These are phyloP conservation scores for Drosophila acutilabella DNA, from an alignment of 2,888 invertebrate species.

Conservation along the genomic window DNA sequence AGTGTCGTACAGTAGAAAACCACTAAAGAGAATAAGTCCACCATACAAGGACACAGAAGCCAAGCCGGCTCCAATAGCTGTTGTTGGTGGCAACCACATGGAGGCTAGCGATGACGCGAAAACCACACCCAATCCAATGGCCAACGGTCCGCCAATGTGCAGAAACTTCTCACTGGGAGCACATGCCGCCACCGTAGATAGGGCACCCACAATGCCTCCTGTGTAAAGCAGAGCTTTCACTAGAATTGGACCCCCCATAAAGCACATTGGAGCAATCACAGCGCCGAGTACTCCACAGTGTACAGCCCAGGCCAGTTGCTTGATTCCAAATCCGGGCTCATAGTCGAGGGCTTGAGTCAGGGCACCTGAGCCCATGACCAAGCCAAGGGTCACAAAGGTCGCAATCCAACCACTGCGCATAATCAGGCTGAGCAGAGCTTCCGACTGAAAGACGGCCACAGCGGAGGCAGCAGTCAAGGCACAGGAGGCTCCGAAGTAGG, in stretches of 20 bases:
- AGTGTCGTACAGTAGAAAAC: conserved; percentile 97
- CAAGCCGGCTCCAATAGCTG: conserved; percentile 94
- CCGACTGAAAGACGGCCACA: conserved; percentile 92
- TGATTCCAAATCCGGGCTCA: conserved; percentile 90
- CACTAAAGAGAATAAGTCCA: conserved; percentile 96
- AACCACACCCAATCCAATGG: conserved; percentile 97
- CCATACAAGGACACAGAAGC: conserved; percentile 97
- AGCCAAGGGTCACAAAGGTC: conserved; percentile 91
- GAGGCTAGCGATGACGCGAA: conserved; percentile 96
- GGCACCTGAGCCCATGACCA: conserved; percentile 96
- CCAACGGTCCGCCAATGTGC: conserved; percentile 97
- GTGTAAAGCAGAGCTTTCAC: conserved; percentile 96
- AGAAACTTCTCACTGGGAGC: conserved; percentile 99
- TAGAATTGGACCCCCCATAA: conserved; percentile 96
- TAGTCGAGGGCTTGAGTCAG: conserved; percentile 93
- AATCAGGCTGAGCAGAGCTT: conserved; percentile 92
- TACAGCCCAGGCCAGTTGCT: conserved; percentile 93
- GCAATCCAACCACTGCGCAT: conserved; percentile 93
- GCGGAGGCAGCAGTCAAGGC: conserved; percentile 93
- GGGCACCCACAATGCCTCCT: conserved; percentile 96
- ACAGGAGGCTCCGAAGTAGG: conserved; percentile 96
- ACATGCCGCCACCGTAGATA: conserved; percentile 96
- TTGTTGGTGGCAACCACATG: conserved; percentile 96
- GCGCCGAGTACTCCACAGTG: conserved; percentile 95
- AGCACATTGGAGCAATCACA: conserved; percentile 95